Conservation (phyloP, 2,113 vertebrate genomes). For the Stigmatopora nigra region DNA sequence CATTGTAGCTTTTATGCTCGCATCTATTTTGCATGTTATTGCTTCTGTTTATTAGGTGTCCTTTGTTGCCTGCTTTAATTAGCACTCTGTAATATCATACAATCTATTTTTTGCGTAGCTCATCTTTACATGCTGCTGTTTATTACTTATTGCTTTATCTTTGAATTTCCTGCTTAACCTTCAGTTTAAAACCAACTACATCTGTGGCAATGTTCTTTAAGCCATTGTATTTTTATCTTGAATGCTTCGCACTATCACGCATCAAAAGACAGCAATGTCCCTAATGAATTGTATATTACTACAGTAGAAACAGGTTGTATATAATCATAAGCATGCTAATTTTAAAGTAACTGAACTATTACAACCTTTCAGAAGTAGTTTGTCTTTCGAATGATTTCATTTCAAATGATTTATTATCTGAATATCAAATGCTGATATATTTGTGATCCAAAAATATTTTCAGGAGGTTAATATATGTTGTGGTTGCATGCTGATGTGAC, state of each 20-base stretch:
- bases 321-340: not conserved
- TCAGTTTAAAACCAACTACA: not conserved
- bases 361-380: not conserved
- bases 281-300: not conserved
- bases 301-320: not conserved
- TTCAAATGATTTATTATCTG: not conserved
- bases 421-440: not conserved
- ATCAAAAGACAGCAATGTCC: not conserved
- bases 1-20: conserved; percentile 4
- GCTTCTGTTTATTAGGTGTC: not conserved
- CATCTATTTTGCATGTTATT: conserved; percentile 10
- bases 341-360: not conserved
- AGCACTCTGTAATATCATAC: not conserved
- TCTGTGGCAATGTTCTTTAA: not conserved
- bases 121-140: not conserved
- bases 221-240: not conserved
- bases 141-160: not conserved
- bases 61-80: conserved; percentile 10
- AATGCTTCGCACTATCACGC: not conserved
- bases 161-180: not conserved
- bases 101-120: not conserved
- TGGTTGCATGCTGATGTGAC: not conserved
- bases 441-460: not conserved
- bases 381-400: not conserved
- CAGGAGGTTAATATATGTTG: not conserved